A percentile compares a stretch with the other conserved stretches of the same genome.
Evolutionary conservation across 2,888 invertebrate genomes (phyloP).

Genomic region (Rhodophaea formosa): DNA sequence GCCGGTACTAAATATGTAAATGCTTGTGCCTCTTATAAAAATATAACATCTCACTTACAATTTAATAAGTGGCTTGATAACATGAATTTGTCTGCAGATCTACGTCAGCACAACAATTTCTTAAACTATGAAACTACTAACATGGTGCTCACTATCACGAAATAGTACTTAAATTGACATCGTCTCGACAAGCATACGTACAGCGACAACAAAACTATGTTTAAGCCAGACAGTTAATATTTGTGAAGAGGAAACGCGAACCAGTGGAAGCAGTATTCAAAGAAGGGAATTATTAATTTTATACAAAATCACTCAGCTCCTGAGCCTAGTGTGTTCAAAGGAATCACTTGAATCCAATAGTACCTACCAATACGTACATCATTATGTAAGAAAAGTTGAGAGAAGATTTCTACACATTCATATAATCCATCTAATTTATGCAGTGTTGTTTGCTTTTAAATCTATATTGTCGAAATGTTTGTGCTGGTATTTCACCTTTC

Average conservation of each 20-base stretch:
- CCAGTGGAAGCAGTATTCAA: conserved; percentile 29
- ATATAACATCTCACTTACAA: background rate
- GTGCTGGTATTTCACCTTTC: background rate
- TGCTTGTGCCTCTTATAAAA: conserved; percentile 7
- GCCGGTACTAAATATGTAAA: conserved; percentile 18
- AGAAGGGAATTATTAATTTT: conserved; percentile 24
- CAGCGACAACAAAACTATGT: conserved; percentile 26
- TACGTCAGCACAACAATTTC: conserved; percentile 16
- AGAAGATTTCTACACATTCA: conserved; percentile 4
- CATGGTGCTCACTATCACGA: conserved; percentile 9
- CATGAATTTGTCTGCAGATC: conserved; percentile 9
- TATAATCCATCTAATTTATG: background rate
- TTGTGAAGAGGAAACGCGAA: conserved; percentile 28
- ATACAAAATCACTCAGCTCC: conserved; percentile 34
- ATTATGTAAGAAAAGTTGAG: background rate
- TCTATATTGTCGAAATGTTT: background rate
- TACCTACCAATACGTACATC: background rate
- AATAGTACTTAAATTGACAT: conserved; percentile 16
- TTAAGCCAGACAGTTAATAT: conserved; percentile 35
- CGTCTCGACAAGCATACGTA: conserved; percentile 13
- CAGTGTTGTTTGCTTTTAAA: background rate
- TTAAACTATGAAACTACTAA: conserved; percentile 9
- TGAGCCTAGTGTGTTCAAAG: conserved; percentile 41
- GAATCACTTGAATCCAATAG: conserved; percentile 37
- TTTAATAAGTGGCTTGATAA: background rate